Conservation (phyloP, 2,888 invertebrate genomes). For the Girardia tigrina region DNA sequence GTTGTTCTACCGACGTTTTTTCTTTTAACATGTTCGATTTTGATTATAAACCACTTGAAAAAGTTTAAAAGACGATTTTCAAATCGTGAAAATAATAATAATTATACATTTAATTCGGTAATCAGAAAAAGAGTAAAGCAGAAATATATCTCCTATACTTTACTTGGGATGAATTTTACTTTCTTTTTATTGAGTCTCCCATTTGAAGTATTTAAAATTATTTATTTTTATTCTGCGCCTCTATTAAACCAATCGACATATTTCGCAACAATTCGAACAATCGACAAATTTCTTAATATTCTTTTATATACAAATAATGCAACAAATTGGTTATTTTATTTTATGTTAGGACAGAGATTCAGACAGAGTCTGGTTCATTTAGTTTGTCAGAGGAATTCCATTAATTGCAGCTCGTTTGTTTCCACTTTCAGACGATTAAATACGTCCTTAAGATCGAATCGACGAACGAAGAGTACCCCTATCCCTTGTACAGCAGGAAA, state of each 20-base stretch:
- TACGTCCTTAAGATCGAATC: constrained; percentile 16
- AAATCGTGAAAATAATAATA: not conserved
- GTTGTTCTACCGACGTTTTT: constrained; percentile 32
- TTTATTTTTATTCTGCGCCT: not conserved
- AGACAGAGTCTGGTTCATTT: constrained; percentile 31
- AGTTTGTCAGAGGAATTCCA: constrained; percentile 1
- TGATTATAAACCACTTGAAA: constrained; percentile 31
- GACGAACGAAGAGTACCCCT: not conserved
- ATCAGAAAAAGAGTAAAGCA: constrained; percentile 31
- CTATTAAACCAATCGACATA: not conserved
- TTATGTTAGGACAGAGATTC: constrained; percentile 34
- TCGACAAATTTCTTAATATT: constrained; percentile 32
- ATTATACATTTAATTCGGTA: not conserved
- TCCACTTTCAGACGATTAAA: not conserved
- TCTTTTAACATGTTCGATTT: constrained; percentile 21
- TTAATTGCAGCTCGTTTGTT: not conserved
- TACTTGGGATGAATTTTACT: constrained; percentile 34
- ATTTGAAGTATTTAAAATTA: constrained; percentile 34
- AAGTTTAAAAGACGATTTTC: constrained; percentile 29
- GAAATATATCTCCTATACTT: constrained; percentile 29
- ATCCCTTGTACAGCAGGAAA: not conserved
- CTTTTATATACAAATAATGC: constrained; percentile 36
- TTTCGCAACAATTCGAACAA: not conserved
- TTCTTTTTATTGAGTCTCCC: constrained; percentile 35
- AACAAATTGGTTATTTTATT: constrained; percentile 36